Conservation (phyloP, 2,113 vertebrate species). For the Dascyllus trimaculatus region DNA sequence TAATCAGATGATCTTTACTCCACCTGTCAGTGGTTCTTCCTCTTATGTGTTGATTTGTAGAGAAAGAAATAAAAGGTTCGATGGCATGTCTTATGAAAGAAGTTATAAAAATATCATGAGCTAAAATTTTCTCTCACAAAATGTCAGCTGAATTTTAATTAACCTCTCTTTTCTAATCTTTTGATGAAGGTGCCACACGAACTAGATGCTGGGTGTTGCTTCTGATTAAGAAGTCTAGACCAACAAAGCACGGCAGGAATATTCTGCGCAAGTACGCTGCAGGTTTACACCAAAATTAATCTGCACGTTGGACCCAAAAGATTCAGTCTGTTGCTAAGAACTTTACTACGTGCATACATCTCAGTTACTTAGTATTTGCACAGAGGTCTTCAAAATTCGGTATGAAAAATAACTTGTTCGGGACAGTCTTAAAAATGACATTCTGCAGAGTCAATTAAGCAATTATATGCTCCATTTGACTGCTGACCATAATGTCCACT, state of each 20-base stretch:
- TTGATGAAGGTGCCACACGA: background rate
- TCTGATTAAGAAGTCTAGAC: background rate
- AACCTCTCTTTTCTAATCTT: background rate
- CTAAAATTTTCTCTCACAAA: background rate
- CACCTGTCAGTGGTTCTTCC: too few relatives aligned
- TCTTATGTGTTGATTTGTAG: too few relatives aligned
- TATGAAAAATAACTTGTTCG: slow-evolving; percentile 7
- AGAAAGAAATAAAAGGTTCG: background rate
- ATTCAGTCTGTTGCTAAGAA: background rate
- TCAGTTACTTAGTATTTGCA: background rate
- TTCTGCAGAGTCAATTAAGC: slow-evolving; percentile 68
- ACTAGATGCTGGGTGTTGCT: background rate
- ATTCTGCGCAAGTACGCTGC: background rate
- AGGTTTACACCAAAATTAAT: background rate
- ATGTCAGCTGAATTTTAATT: background rate
- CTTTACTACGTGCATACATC: background rate
- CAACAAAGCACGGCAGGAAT: background rate
- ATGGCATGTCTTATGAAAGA: background rate
- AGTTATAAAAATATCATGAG: background rate
- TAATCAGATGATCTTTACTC: too few relatives aligned
- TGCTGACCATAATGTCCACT: slow-evolving; percentile 50
- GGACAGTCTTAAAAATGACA: slow-evolving; percentile 46
- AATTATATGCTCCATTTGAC: slow-evolving; percentile 69
- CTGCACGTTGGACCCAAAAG: background rate
- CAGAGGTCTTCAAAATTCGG: background rate